Evolutionary conservation across 2,888 invertebrate genomes (phyloP).

Genomic region (Euzophera pinguis): DNA sequence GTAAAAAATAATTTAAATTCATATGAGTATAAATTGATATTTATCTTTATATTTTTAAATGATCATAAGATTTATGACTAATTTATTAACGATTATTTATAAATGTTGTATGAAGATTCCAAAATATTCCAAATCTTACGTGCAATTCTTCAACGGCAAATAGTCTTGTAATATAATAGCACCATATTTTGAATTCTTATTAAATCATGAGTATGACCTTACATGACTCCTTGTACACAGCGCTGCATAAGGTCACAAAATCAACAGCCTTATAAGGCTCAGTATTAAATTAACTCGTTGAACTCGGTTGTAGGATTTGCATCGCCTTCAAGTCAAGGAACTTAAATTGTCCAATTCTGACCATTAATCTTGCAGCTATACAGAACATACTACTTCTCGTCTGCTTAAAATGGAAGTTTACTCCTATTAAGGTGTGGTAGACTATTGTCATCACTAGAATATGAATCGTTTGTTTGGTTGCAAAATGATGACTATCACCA

Average conservation of each 20-base stretch:
- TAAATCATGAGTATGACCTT: background rate
- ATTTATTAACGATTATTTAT: too few relatives aligned
- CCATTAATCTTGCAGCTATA: background rate
- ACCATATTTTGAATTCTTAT: background rate
- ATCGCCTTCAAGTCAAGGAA: conserved; percentile 34
- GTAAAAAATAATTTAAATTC: too few relatives aligned
- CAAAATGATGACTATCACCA: background rate
- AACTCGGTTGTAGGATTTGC: conserved; percentile 27
- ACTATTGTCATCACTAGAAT: background rate
- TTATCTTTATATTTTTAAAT: too few relatives aligned
- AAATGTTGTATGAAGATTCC: too few relatives aligned
- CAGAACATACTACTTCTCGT: background rate
- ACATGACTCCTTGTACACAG: conserved; percentile 29
- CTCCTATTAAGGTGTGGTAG: background rate
- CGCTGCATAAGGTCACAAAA: conserved; percentile 50
- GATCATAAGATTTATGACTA: too few relatives aligned
- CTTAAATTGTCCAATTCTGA: conserved; percentile 11
- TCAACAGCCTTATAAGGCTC: conserved; percentile 41
- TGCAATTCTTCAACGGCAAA: too few relatives aligned
- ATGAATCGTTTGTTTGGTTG: background rate
- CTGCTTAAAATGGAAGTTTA: background rate
- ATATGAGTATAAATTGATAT: too few relatives aligned
- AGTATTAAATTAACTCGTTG: conserved; percentile 32
- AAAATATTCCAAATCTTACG: too few relatives aligned
- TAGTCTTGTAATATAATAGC: too few relatives aligned